These are phyloP conservation scores for Hippoglossus stenolepis DNA, from an alignment of 2,113 vertebrate species.

Conservation along the genomic window DNA sequence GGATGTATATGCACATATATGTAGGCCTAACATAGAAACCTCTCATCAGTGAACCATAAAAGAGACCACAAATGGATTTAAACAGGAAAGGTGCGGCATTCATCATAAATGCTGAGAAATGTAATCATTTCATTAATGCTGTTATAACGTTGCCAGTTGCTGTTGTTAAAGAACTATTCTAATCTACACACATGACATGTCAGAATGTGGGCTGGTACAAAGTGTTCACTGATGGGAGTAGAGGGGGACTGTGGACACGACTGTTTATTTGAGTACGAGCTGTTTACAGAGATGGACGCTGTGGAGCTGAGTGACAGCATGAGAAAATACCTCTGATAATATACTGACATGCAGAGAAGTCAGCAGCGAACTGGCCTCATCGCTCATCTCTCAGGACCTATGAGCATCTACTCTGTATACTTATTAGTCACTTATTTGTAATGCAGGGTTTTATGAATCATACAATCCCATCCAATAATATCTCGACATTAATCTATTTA, in stretches of 20 bases:
- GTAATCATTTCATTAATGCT: background rate
- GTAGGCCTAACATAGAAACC: conserved; percentile 53
- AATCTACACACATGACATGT: background rate
- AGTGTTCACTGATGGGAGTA: conserved; percentile 14
- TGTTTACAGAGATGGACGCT: conserved; percentile 68
- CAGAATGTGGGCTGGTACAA: no score
- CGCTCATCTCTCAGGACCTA: conserved; percentile 33
- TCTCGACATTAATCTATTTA: no score
- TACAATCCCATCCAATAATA: background rate
- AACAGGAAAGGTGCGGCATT: conserved; percentile 37
- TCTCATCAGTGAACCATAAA: conserved; percentile 54
- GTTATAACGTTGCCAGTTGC: background rate
- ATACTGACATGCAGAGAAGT: conserved; percentile 47
- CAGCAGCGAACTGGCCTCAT: conserved; percentile 3
- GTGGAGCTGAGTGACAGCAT: conserved; percentile 62
- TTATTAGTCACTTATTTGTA: no score
- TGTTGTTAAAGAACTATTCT: background rate
- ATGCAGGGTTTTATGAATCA: background rate
- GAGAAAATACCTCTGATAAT: conserved; percentile 69
- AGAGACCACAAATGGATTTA: conserved; percentile 35
- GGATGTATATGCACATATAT: conserved; percentile 9
- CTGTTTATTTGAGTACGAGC: conserved; percentile 70
- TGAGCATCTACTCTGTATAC: background rate
- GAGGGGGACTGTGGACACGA: conserved; percentile 29
- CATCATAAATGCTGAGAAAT: background rate